A percentile compares a stretch with the other conserved stretches of the same genome.
Conservation (phyloP, 2,113 vertebrate species). For the Strigops habroptila region DNA sequence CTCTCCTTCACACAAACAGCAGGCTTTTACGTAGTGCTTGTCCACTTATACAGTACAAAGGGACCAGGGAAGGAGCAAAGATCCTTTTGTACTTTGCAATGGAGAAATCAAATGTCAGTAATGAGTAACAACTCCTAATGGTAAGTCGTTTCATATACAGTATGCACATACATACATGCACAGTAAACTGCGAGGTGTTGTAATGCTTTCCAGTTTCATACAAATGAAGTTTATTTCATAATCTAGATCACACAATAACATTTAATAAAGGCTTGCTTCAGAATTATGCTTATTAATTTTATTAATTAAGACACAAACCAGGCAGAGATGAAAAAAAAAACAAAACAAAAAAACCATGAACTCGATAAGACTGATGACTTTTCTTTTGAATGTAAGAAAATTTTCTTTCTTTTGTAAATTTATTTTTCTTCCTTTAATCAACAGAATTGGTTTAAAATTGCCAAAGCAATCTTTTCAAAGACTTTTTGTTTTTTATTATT, state of each 20-base stretch:
- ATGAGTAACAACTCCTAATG: neutral
- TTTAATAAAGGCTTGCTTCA: neutral
- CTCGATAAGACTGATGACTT: neutral
- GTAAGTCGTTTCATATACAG: neutral
- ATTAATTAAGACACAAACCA: neutral
- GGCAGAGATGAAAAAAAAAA: neutral
- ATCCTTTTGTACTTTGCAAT: neutral
- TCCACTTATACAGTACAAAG: neutral
- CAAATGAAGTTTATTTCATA: neutral
- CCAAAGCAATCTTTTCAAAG: neutral
- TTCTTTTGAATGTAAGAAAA: neutral
- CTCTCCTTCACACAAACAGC: neutral
- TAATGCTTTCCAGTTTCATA: neutral
- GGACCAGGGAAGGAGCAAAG: neutral
- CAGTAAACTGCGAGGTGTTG: neutral
- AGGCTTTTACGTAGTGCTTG: neutral
- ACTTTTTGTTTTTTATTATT: neutral
- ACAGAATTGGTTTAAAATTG: neutral
- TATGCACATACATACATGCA: rapidly evolving
- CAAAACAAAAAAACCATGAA: neutral
- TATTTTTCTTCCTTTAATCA: neutral
- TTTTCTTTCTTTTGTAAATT: neutral
- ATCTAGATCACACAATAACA: neutral
- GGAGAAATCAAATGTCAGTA: neutral
- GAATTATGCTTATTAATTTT: neutral